phyloP scores from a whole-genome alignment of 2,888 invertebrate species.

The Euplagia quadripunctaria region DNA sequence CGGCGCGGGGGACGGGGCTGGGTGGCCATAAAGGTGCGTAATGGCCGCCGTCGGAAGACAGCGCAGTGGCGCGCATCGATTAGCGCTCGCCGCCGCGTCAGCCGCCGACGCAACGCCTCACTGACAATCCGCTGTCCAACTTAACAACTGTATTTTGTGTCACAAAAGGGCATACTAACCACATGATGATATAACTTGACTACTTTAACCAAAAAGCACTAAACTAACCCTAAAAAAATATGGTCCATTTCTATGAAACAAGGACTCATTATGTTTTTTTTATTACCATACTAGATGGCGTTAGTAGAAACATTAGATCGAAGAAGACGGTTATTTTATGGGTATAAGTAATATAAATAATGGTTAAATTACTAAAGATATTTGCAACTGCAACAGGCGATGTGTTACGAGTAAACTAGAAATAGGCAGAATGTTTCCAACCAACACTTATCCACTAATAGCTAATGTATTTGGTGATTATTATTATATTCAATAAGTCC shows the following conservation, averaged over 20 bases:
- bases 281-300: constrained; percentile 58
- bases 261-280: constrained; percentile 28
- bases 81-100: constrained; percentile 88
- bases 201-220: constrained; percentile 31
- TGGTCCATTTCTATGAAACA: constrained; percentile 28
- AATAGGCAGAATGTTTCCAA: not conserved
- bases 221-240: constrained; percentile 28
- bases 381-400: constrained; percentile 27
- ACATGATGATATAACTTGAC: constrained; percentile 23
- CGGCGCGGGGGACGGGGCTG: constrained; percentile 71
- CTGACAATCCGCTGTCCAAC: constrained; percentile 49
- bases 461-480: no score
- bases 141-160: constrained; percentile 27
- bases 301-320: constrained; percentile 40
- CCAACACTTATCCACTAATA: no score
- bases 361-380: constrained; percentile 29
- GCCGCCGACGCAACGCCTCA: constrained; percentile 81
- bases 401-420: constrained; percentile 18
- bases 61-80: constrained; percentile 91
- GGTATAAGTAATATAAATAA: constrained; percentile 38
- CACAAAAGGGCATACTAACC: constrained; percentile 13
- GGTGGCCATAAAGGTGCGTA: constrained; percentile 92
- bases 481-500: constrained; percentile 20
- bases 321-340: constrained; percentile 46
- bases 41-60: constrained; percentile 90